phyloP scores from a whole-genome alignment of 2,797 vertebrate species.

The Chrysocyon brachyurus region DNA sequence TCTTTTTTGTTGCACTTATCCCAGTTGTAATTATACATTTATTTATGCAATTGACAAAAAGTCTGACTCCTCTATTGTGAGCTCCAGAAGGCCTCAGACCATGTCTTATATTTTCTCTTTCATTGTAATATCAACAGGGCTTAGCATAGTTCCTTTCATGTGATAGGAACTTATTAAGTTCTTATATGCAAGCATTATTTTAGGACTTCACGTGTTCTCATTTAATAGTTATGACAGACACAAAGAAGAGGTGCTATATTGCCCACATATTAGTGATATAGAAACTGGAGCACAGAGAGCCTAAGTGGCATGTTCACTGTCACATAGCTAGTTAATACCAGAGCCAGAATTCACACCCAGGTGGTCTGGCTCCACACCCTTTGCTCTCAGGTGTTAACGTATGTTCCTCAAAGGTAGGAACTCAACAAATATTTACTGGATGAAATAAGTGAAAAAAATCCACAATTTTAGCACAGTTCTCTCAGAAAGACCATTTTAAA shows the following conservation, averaged over 20 bases:
- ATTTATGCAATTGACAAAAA: not conserved
- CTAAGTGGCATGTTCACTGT: not conserved
- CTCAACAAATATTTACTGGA: not conserved
- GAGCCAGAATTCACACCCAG: not conserved
- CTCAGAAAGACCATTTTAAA: not conserved
- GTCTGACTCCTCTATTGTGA: not conserved
- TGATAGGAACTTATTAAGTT: not conserved
- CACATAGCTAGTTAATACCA: not conserved
- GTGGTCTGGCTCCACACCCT: not conserved
- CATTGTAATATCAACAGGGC: not conserved
- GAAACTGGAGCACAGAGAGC: not conserved
- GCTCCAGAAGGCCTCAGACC: not conserved
- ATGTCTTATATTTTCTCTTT: not conserved
- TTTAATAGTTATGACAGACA: not conserved
- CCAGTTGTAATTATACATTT: not conserved
- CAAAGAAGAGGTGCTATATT: not conserved
- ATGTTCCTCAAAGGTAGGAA: not conserved
- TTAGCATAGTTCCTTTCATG: not conserved
- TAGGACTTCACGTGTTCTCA: not conserved
- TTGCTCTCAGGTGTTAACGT: not conserved
- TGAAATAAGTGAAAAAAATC: not conserved
- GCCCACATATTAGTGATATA: not conserved
- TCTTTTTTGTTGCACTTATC: not conserved
- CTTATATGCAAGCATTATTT: not conserved
- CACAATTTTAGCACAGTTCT: not conserved